These are phyloP conservation scores for Phrynocephalus forsythii DNA, from an alignment of 2,797 vertebrate species.

Conservation along the genomic window DNA sequence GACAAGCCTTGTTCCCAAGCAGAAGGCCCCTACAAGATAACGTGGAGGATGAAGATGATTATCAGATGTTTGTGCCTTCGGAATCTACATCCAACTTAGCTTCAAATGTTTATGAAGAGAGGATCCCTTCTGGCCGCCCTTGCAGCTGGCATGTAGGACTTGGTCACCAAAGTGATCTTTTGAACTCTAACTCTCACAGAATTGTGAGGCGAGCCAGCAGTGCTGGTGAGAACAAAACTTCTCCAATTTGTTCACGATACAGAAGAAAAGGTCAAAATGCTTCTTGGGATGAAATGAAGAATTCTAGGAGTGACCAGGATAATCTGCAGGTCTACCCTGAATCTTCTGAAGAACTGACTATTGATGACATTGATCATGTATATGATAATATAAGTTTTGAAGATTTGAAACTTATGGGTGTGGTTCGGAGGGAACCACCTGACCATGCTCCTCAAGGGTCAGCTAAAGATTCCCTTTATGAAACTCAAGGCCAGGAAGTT, in stretches of 20 bases:
- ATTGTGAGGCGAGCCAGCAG: constrained; percentile 91
- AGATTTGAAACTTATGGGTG: constrained; percentile 92
- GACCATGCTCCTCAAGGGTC: constrained; percentile 58
- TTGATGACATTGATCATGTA: constrained; percentile 93
- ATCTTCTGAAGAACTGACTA: constrained; percentile 88
- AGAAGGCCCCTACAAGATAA: constrained; percentile 86
- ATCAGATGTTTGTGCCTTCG: constrained; percentile 94
- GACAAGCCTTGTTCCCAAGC: constrained; percentile 92
- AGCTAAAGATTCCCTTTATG: constrained; percentile 72
- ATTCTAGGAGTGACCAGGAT: constrained; percentile 74
- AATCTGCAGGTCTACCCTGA: constrained; percentile 83
- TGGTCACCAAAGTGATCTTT: constrained; percentile 72
- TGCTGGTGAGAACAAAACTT: constrained; percentile 86
- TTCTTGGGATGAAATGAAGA: constrained; percentile 64
- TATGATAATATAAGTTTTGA: constrained; percentile 98
- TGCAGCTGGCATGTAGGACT: constrained; percentile 94
- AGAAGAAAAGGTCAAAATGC: constrained; percentile 66
- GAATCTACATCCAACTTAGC: constrained; percentile 80
- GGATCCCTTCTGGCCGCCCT: constrained; percentile 82
- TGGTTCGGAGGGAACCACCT: constrained; percentile 83
- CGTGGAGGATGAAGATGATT: constrained; percentile 91
- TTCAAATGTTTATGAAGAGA: constrained; percentile 73
- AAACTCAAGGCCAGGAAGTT: constrained; percentile 71
- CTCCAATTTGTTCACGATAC: constrained; percentile 47
- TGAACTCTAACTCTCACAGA: constrained; percentile 76